Evolutionary conservation across 2,113 vertebrate species (phyloP).

Genomic region (Ailurus styani): DNA sequence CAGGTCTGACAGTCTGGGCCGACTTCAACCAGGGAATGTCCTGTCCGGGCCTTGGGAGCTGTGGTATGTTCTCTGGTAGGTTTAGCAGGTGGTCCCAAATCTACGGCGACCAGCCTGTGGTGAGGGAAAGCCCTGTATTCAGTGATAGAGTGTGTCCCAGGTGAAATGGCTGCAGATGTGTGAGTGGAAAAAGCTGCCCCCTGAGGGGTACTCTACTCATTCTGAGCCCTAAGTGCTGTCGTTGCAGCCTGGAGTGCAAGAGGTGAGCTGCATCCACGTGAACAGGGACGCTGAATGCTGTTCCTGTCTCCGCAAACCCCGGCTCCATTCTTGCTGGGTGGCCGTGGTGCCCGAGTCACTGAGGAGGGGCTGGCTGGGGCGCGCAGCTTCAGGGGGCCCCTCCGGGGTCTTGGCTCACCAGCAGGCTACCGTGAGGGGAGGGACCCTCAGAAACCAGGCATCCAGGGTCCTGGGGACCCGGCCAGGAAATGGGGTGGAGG

Average conservation of each 20-base stretch:
- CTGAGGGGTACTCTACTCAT: background rate
- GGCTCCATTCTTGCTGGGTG: background rate
- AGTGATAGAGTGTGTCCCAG: background rate
- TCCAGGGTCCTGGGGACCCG: background rate
- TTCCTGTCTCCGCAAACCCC: background rate
- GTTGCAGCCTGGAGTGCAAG: background rate
- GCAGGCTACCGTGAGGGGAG: background rate
- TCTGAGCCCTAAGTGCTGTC: background rate
- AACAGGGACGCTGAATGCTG: background rate
- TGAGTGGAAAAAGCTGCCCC: background rate
- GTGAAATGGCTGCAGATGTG: background rate
- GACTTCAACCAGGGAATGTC: background rate
- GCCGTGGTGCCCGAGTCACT: background rate
- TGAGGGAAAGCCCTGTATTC: background rate
- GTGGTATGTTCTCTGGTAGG: background rate
- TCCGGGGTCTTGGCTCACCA: background rate
- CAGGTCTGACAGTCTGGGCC: background rate
- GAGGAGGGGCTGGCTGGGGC: background rate
- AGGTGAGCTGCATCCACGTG: rapidly evolving
- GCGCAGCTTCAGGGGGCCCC: background rate
- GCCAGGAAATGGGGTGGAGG: background rate
- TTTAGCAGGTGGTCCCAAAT: background rate
- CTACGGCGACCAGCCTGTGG: background rate
- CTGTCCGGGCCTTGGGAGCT: background rate
- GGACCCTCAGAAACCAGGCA: background rate